These are phyloP conservation scores for Cairina moschata DNA, from an alignment of 2,113 vertebrate genomes.

Conservation along the genomic window DNA sequence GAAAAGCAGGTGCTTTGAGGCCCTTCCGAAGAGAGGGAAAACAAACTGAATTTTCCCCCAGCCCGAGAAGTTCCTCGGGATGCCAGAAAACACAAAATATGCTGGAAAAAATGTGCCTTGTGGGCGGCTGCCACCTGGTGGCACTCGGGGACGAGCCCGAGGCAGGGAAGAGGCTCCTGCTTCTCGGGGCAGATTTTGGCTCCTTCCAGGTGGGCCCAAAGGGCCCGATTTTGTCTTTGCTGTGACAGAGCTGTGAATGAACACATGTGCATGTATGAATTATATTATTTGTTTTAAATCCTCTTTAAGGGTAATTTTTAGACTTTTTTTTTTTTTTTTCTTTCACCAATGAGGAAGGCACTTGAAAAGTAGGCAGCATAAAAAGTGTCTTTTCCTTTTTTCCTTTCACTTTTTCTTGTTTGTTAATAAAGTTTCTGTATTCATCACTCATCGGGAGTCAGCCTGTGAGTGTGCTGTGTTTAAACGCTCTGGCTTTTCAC, in stretches of 20 bases:
- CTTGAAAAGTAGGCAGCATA: slow-evolving; percentile 18
- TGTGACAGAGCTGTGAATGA: not conserved
- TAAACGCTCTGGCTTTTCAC: slow-evolving; percentile 78
- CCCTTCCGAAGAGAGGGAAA: not conserved
- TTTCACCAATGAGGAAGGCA: slow-evolving; percentile 3
- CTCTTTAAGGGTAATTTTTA: slow-evolving; percentile 38
- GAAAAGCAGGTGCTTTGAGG: not conserved
- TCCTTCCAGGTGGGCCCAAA: not conserved
- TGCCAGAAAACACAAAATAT: accelerated
- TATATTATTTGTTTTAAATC: slow-evolving; percentile 50
- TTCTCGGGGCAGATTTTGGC: not conserved
- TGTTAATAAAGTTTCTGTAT: slow-evolving; percentile 81
- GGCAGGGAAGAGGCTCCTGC: not conserved
- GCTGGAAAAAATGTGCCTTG: slow-evolving; percentile 31
- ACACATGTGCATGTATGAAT: not conserved
- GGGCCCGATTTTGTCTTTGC: not conserved
- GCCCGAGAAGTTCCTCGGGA: not conserved
- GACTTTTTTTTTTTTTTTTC: not conserved
- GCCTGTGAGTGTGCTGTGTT: slow-evolving; percentile 77
- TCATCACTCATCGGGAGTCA: slow-evolving; percentile 78
- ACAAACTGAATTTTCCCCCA: not conserved
- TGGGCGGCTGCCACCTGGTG: slow-evolving; percentile 80
- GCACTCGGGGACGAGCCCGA: not conserved
- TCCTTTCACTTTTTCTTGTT: not conserved
- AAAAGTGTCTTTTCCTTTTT: not conserved